Base-by-base conservation (phyloP, 2,888 invertebrate genomes). In the Andrena hattorfiana region DNA sequence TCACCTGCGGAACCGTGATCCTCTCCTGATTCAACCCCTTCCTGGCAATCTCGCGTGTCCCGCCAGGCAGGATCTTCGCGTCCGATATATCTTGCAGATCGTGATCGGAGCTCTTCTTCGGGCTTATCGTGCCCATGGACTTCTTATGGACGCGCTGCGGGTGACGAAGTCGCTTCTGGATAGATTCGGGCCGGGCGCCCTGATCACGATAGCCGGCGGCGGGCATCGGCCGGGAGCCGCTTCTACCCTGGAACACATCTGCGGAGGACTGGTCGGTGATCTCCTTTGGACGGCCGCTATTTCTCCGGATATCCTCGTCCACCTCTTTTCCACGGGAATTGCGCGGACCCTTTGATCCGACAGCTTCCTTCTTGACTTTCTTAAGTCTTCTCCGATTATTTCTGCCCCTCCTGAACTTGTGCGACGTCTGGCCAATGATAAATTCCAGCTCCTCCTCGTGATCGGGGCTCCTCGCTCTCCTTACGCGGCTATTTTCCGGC, bases 381-480 rank as follows among this genome's bases (percentile, higher is more conserved):
- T 77, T 83, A 67, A 77, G 74, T 49, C 73, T 73, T 35, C 49
- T 77, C 48, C 76, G 85, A 85, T 75, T 77, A 70, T 83, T 83
- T 75, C 63, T 76, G 51, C 71, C 62, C 66, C 54, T 84, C 51
- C 82, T 77, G 48, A 54, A 71, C 82, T 75, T 85, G 67, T 71
- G 69, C 76, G 79, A 82, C 81, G 78, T 89, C 81, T 91, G 90
- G 13, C 88, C 89, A 63, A 91, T 90, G 80, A 89, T 84, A 77
- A 90, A 89, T 81, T 92, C 90, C 23, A 90, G 88, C 28, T 90
- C 90, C 70, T 91, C 91, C 83, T 90, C 90, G 28, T 83, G 87
- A 81, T 88, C 89, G 23, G 67, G 69, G 23, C 77, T 83, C 7
- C 83, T 70, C 3, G 56, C 7, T 16, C 66, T 54, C 23, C 74